These are phyloP conservation scores for Dryas iulia DNA, from an alignment of 1,140 invertebrate genomes.

Conservation along the genomic window DNA sequence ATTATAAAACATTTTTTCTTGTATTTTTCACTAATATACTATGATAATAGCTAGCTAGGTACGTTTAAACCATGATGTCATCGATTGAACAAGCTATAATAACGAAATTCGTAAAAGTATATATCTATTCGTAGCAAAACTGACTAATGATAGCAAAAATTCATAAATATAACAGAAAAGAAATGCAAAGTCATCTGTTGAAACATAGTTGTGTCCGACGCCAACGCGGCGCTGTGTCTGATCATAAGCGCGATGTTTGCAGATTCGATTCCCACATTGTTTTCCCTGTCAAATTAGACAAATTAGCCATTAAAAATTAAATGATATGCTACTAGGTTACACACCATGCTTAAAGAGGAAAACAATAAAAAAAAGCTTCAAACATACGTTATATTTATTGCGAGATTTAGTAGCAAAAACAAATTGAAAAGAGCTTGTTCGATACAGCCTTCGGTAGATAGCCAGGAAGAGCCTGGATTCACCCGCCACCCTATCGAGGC, in stretches of 20 bases:
- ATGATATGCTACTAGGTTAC: too few relatives aligned
- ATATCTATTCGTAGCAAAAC: not conserved
- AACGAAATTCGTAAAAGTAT: not conserved
- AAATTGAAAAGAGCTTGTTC: not conserved
- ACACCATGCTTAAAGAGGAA: too few relatives aligned
- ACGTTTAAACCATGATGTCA: not conserved
- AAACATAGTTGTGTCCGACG: not conserved
- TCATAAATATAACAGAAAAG: not conserved
- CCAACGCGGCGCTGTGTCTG: not conserved
- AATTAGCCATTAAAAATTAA: too few relatives aligned
- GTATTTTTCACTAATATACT: too few relatives aligned
- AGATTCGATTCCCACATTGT: too few relatives aligned
- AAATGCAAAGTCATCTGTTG: not conserved
- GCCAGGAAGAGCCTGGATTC: not conserved
- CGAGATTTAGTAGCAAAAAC: not conserved
- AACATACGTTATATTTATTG: not conserved
- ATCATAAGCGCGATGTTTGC: not conserved
- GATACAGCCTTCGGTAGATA: not conserved
- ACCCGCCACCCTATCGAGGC: conserved; percentile 22
- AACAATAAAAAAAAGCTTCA: too few relatives aligned
- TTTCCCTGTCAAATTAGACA: too few relatives aligned
- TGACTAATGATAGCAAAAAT: not conserved
- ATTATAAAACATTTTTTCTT: too few relatives aligned
- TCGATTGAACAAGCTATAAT: not conserved
- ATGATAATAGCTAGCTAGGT: not conserved